These are phyloP conservation scores for Shargacucullia verbasci DNA, from an alignment of 2,888 invertebrate species.

Conservation along the genomic window DNA sequence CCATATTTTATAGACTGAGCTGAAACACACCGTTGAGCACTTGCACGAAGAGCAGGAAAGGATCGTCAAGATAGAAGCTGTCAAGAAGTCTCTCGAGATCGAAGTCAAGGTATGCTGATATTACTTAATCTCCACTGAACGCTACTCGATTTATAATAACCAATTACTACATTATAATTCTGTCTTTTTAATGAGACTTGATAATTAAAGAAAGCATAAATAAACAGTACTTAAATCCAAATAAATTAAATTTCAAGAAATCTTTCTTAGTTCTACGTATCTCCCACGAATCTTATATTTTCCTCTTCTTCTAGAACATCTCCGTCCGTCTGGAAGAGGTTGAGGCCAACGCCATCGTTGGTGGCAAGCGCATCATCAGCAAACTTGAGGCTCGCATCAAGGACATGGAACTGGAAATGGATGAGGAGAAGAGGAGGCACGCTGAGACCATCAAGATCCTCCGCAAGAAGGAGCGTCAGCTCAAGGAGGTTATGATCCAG, in stretches of 20 bases:
- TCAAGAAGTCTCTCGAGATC: slow-evolving; percentile 99
- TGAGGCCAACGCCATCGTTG: slow-evolving; percentile 98
- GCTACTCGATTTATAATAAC: too few relatives aligned
- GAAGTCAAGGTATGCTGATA: slow-evolving; percentile 94
- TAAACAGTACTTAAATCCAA: too few relatives aligned
- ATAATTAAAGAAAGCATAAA: too few relatives aligned
- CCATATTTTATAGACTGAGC: slow-evolving; percentile 91
- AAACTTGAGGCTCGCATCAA: slow-evolving; percentile 98
- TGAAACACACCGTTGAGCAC: slow-evolving; percentile 97
- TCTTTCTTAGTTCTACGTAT: too few relatives aligned
- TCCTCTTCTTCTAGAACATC: slow-evolving; percentile 90
- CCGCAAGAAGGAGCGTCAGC: slow-evolving; percentile 99
- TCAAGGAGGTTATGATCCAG: slow-evolving; percentile 98
- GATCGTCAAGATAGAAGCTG: slow-evolving; percentile 98
- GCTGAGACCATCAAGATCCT: slow-evolving; percentile 99
- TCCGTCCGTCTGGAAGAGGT: slow-evolving; percentile 98
- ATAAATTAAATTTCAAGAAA: too few relatives aligned
- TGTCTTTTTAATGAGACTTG: too few relatives aligned
- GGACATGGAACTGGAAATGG: slow-evolving; percentile 97
- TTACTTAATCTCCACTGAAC: neutral
- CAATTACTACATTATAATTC: too few relatives aligned
- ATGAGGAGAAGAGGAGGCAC: slow-evolving; percentile 99
- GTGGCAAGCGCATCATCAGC: slow-evolving; percentile 98
- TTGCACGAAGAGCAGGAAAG: slow-evolving; percentile 99
- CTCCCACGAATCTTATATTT: neutral